Evolutionary conservation across 2,113 vertebrate genomes (phyloP).

Genomic region (Pachyramphus minor): DNA sequence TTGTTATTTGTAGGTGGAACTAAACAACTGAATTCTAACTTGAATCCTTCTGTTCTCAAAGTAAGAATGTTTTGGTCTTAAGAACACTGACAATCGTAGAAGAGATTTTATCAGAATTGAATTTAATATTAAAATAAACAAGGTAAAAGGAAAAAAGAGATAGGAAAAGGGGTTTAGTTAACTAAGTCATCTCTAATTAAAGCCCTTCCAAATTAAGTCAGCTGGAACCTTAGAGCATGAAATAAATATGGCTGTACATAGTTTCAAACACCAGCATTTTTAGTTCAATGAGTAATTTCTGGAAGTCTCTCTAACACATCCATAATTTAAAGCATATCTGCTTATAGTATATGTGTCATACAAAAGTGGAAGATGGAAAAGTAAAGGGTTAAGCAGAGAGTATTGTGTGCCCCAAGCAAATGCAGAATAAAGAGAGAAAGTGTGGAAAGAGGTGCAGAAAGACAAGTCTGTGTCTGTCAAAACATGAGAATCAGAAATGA

Average conservation of each 20-base stretch:
- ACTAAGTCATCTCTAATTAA: background rate
- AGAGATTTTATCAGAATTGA: background rate
- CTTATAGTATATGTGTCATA: background rate
- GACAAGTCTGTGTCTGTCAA: conserved; percentile 59
- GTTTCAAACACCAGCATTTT: background rate
- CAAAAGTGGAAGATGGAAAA: background rate
- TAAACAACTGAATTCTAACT: background rate
- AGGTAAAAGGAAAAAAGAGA: background rate
- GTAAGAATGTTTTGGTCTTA: background rate
- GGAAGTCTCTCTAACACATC: background rate
- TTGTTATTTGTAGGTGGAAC: background rate
- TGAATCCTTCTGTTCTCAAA: background rate
- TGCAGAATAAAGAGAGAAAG: conserved; percentile 34
- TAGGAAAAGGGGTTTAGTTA: background rate
- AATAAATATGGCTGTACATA: background rate
- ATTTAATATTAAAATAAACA: background rate
- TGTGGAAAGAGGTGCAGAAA: conserved; percentile 54
- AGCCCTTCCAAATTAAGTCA: background rate
- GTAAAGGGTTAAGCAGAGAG: conserved; percentile 39
- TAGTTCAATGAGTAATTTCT: background rate
- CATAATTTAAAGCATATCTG: background rate
- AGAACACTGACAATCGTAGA: background rate
- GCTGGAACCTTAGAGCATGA: background rate
- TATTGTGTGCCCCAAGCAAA: conserved; percentile 23
- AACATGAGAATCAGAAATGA: conserved; percentile 64